Conservation (phyloP, 1,140 invertebrate species). For the Drosophila kikkawai region DNA sequence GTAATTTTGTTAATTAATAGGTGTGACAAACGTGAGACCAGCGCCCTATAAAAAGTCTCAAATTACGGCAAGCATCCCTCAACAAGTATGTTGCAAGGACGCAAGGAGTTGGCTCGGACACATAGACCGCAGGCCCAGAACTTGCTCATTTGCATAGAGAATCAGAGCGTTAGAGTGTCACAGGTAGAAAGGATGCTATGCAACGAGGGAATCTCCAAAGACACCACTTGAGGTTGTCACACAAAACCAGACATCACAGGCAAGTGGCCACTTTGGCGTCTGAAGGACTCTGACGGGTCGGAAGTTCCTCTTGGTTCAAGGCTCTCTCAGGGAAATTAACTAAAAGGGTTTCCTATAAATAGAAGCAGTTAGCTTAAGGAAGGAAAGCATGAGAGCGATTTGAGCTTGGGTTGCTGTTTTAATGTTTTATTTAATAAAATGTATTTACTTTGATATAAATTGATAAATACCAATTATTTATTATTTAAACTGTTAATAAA, state of each 20-base stretch:
- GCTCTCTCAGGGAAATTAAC: slow-evolving; percentile 5
- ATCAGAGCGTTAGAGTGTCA: slow-evolving; percentile 1
- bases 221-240: slow-evolving; percentile 38
- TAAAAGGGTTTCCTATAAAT: slow-evolving; percentile 11
- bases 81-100: slow-evolving; percentile 33
- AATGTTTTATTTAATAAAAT: neutral
- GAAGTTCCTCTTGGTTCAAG: slow-evolving; percentile 13
- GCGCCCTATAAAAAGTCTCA: slow-evolving; percentile 38
- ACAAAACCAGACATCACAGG: slow-evolving; percentile 33
- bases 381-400: too few species aligned
- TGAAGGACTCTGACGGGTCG: slow-evolving; percentile 22
- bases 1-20: slow-evolving; percentile 75
- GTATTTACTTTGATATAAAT: neutral
- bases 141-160: slow-evolving; percentile 62
- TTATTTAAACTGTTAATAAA: neutral
- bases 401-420: neutral
- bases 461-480: neutral
- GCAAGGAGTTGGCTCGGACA: slow-evolving; percentile 18
- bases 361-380: slow-evolving; percentile 2
- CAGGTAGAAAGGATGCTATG: neutral
- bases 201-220: slow-evolving; percentile 14
- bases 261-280: slow-evolving; percentile 42
- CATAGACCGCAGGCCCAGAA: slow-evolving; percentile 15
- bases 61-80: slow-evolving; percentile 50
- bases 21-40: slow-evolving; percentile 52